phyloP scores from a whole-genome alignment of 2,888 invertebrate genomes.

The Hylaea fasciaria region DNA sequence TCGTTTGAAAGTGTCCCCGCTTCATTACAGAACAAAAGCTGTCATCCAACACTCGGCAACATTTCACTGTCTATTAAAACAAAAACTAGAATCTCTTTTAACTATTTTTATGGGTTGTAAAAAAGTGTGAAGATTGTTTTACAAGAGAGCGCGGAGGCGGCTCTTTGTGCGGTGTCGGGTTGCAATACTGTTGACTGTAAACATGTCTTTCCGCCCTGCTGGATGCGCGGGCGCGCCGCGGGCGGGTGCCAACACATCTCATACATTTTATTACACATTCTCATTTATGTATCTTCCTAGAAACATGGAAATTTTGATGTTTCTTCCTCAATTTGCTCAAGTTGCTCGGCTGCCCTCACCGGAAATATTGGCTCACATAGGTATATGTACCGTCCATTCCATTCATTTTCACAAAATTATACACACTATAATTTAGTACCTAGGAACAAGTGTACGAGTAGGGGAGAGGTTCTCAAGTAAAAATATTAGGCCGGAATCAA shows the following conservation, averaged over 20 bases:
- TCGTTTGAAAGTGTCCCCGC: constrained; percentile 77
- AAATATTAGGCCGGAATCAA: too few relatives aligned
- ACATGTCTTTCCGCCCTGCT: constrained; percentile 78
- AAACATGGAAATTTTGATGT: constrained; percentile 10
- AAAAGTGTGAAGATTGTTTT: constrained; percentile 83
- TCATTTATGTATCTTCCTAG: constrained; percentile 42
- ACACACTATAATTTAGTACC: too few relatives aligned
- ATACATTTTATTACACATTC: constrained; percentile 39
- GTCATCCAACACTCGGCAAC: constrained; percentile 83
- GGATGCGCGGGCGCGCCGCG: constrained; percentile 63
- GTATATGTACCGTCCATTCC: neutral
- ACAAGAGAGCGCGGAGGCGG: constrained; percentile 80
- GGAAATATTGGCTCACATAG: neutral
- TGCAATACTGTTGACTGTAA: constrained; percentile 79
- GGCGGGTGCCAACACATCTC: constrained; percentile 67
- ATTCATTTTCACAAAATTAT: too few relatives aligned
- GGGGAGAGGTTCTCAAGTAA: too few relatives aligned
- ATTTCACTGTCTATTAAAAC: constrained; percentile 84
- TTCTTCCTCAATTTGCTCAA: neutral
- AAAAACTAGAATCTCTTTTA: constrained; percentile 78
- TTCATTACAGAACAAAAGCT: constrained; percentile 84
- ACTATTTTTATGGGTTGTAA: constrained; percentile 83
- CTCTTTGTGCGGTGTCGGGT: constrained; percentile 79
- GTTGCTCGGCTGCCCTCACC: too few relatives aligned
- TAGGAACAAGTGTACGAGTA: too few relatives aligned